A percentile compares a stretch with the other conserved stretches of the same genome.
These are phyloP conservation scores for Apodemus agrarius DNA, from an alignment of 2,797 vertebrate genomes.

Conservation along the genomic window DNA sequence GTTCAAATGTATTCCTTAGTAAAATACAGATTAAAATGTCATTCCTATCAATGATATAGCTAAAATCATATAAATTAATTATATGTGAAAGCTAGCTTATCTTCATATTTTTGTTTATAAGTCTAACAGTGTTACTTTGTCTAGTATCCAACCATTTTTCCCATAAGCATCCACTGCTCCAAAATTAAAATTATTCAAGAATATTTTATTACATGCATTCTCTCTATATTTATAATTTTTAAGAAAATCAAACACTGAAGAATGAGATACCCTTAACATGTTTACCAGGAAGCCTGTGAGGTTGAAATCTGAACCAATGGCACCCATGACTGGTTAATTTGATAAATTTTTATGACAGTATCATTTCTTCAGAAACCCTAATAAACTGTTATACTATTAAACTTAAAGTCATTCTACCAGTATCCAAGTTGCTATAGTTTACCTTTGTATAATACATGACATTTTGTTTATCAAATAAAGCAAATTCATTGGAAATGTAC, in stretches of 20 bases:
- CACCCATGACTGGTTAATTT: not conserved
- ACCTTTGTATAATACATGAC: not conserved
- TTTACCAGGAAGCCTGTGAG: not conserved
- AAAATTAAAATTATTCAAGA: not conserved
- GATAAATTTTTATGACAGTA: not conserved
- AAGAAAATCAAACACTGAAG: not conserved
- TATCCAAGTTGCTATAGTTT: not conserved
- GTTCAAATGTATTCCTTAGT: not conserved
- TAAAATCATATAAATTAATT: not conserved
- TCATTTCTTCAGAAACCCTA: not conserved
- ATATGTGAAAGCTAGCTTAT: not conserved
- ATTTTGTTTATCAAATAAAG: not conserved
- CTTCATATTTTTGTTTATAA: not conserved
- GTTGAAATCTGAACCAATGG: not conserved
- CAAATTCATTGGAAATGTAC: not conserved
- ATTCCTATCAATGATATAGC: not conserved
- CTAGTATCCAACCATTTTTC: not conserved
- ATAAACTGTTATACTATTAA: not conserved
- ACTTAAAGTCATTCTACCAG: not conserved
- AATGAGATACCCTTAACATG: not conserved
- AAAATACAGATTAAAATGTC: not conserved
- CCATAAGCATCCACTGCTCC: not conserved
- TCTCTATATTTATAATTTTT: not conserved
- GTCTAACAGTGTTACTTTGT: not conserved
- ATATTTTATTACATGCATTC: not conserved